Conservation (phyloP, 2,113 vertebrate genomes). For the Pterophyllum scalare region DNA sequence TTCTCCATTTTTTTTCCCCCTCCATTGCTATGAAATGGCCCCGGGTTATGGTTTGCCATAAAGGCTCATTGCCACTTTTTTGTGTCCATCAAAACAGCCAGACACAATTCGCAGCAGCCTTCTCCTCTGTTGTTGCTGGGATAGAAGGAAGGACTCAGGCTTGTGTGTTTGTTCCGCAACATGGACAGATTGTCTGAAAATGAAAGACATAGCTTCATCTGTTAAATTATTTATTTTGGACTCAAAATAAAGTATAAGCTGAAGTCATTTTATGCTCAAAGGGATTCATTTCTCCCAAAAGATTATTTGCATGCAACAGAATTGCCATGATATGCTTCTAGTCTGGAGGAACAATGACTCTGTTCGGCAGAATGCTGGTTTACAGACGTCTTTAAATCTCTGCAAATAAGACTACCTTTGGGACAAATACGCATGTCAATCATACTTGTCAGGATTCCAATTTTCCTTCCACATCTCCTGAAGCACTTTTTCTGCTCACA, state of each 20-base stretch:
- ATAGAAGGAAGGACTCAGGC: slow-evolving; percentile 34
- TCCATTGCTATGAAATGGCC: slow-evolving; percentile 62
- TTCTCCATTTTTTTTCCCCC: slow-evolving; percentile 65
- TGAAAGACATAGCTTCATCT: slow-evolving; percentile 60
- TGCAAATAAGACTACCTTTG: slow-evolving; percentile 74
- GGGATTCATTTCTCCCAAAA: slow-evolving; percentile 66
- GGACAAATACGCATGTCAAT: slow-evolving; percentile 75
- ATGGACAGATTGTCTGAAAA: slow-evolving; percentile 71
- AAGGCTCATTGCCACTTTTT: slow-evolving; percentile 67
- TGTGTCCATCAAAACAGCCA: slow-evolving; percentile 60
- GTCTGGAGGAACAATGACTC: slow-evolving; percentile 73
- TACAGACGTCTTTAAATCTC: slow-evolving; percentile 75
- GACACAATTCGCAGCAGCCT: slow-evolving; percentile 48
- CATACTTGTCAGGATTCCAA: slow-evolving; percentile 79
- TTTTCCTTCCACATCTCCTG: slow-evolving; percentile 72
- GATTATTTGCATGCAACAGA: slow-evolving; percentile 74
- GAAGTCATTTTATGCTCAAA: slow-evolving; percentile 71
- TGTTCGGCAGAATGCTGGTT: slow-evolving; percentile 60
- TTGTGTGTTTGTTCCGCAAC: slow-evolving; percentile 52
- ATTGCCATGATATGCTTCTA: slow-evolving; percentile 60
- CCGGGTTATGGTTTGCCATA: slow-evolving; percentile 64
- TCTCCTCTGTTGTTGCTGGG: slow-evolving; percentile 19
- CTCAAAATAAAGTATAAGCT: slow-evolving; percentile 69
- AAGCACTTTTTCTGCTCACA: slow-evolving; percentile 50
- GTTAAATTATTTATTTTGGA: slow-evolving; percentile 77